Conservation (phyloP, 2,888 invertebrate species). For the Keiferia lycopersicella region DNA sequence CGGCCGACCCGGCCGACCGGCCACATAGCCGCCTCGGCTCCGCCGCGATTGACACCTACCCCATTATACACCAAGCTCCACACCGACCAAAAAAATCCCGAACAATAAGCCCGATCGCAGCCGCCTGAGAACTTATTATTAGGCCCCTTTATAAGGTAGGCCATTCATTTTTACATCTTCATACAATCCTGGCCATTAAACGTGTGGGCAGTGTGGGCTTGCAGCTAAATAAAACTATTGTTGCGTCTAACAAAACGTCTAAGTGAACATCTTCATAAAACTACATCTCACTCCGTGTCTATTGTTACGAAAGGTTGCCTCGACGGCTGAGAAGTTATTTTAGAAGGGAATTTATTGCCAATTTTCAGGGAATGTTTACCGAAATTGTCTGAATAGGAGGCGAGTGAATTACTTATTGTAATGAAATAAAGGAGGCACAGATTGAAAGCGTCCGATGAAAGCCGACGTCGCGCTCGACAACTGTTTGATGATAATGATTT, state of each 20-base stretch:
- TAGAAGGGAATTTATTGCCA: conserved; percentile 77
- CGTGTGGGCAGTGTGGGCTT: conserved; percentile 79
- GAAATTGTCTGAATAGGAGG: conserved; percentile 74
- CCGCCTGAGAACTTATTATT: conserved; percentile 79
- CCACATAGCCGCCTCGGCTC: conserved; percentile 57
- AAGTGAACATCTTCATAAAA: conserved; percentile 79
- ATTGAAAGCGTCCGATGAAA: conserved; percentile 78
- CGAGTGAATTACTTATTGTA: conserved; percentile 79
- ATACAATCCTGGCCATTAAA: conserved; percentile 78
- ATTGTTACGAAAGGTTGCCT: conserved; percentile 65
- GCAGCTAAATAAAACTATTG: conserved; percentile 80
- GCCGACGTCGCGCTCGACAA: conserved; percentile 61
- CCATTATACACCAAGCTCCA: conserved; percentile 66
- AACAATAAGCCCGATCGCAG: conserved; percentile 73
- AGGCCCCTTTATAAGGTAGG: conserved; percentile 67
- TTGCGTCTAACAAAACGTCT: conserved; percentile 72
- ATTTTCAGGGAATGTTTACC: conserved; percentile 76
- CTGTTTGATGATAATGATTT: conserved; percentile 78
- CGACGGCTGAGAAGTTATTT: conserved; percentile 61
- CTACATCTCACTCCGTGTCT: conserved; percentile 58
- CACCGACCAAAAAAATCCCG: conserved; percentile 63
- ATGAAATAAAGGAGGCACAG: conserved; percentile 76
- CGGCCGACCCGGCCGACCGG: conserved; percentile 41
- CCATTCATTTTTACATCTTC: conserved; percentile 78
- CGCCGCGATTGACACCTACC: conserved; percentile 78